Conservation (phyloP, 2,113 vertebrate species). For the Silurus glanis region DNA sequence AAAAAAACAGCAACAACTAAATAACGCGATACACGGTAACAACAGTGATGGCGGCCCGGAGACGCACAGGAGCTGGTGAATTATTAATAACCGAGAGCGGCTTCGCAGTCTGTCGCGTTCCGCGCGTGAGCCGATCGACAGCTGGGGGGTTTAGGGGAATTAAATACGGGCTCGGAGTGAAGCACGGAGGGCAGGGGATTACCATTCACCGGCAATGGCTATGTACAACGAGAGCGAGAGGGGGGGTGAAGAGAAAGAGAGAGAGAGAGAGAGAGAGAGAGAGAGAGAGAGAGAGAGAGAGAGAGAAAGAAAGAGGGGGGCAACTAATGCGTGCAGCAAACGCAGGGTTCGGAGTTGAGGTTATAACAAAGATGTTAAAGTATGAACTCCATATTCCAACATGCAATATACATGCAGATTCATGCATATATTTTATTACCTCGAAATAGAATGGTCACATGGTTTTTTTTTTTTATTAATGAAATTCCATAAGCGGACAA, state of each 20-base stretch:
- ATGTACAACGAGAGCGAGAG: slow-evolving; percentile 42
- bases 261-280: slow-evolving; percentile 59
- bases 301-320: slow-evolving; percentile 55
- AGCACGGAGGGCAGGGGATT: slow-evolving; percentile 75
- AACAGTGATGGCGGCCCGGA: slow-evolving; percentile 59
- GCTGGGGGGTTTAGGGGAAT: slow-evolving; percentile 79
- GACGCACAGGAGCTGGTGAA: slow-evolving; percentile 70
- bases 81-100: slow-evolving; percentile 78
- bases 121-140: slow-evolving; percentile 75
- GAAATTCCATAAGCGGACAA: background rate
- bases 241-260: slow-evolving; percentile 43
- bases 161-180: slow-evolving; percentile 79
- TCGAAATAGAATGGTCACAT: background rate
- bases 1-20: background rate
- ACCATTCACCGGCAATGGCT: slow-evolving; percentile 72
- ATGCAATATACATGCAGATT: background rate
- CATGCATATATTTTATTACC: background rate
- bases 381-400: background rate
- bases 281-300: slow-evolving; percentile 59
- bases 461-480: background rate
- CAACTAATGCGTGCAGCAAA: slow-evolving; percentile 14
- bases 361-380: slow-evolving; percentile 47
- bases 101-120: slow-evolving; percentile 74
- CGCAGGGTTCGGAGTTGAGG: slow-evolving; percentile 31
- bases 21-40: slow-evolving; percentile 34